These are phyloP conservation scores for Gulo gulo DNA, from an alignment of 2,113 vertebrate genomes.

Conservation along the genomic window DNA sequence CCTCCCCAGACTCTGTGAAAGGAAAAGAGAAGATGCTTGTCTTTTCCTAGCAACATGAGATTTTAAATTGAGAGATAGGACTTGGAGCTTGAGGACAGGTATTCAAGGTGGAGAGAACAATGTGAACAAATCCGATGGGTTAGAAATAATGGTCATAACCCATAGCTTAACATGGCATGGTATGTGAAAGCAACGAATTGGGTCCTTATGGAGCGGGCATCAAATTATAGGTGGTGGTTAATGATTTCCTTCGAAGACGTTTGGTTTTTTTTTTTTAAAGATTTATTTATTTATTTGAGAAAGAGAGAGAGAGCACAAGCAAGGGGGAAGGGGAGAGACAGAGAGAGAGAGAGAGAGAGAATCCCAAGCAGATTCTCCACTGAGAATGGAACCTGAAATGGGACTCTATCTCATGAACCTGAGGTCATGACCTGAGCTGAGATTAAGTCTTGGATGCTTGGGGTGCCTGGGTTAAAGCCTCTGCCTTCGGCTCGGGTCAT, in stretches of 20 bases:
- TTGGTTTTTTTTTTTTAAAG: neutral
- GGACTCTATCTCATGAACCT: neutral
- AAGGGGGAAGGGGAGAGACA: too few species aligned
- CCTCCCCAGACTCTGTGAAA: slow-evolving; percentile 8
- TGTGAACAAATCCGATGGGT: neutral
- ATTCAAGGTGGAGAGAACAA: neutral
- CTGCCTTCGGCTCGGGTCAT: too few species aligned
- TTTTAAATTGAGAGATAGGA: neutral
- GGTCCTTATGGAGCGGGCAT: neutral
- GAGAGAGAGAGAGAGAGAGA: neutral
- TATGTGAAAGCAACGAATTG: neutral
- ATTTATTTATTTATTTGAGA: neutral
- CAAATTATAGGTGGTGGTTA: neutral
- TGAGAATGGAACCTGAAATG: neutral
- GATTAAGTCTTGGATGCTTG: neutral
- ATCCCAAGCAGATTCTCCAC: neutral
- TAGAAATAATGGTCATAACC: neutral
- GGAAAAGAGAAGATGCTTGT: neutral
- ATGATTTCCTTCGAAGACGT: neutral
- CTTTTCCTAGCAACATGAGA: neutral
- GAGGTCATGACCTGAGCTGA: neutral
- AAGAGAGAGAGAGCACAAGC: neutral
- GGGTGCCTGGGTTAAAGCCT: too few species aligned
- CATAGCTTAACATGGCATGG: neutral
- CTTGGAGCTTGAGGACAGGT: neutral